Base-by-base conservation (phyloP, 2,113 vertebrate species). In the Pycnonotus jocosus region DNA sequence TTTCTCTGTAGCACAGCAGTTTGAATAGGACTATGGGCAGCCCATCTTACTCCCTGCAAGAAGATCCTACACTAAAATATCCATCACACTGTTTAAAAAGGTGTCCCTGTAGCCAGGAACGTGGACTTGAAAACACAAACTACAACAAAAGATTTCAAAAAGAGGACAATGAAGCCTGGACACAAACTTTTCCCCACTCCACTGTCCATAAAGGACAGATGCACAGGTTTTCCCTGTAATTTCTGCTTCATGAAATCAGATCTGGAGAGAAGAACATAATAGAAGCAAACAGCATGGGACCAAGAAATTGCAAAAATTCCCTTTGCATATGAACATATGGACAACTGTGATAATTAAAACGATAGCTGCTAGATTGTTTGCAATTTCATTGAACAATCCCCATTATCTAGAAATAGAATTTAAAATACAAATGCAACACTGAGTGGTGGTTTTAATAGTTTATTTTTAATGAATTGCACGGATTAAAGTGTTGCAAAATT, bases 331-430 rank as follows among this genome's bases (percentile, higher is more conserved):
- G 96, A 98, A 96, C 97, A 98, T 97, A 97, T 96, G 97, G 97
- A 93, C 92, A 91, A 97, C 96, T 96, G 96, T 96, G 97, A 97
- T 97, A 94, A 98, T 98, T 97, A 98, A 93, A 97, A 88, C 61
- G 88, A 95, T 93, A 95, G 96, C 94, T 97, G 96, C 93, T 95
- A 64, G 90, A 95, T 86, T 96, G 94, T 87, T 83, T 91, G 88
- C 91, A 94, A 95, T 97, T 96, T 94, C 95, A 95, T 89, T 95
- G 93, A 95, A 96, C 90, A 97, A 94, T 97, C 95, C 82, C 93
- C 95, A 97, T 95, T 97, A 97, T 95, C 96, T 95, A 94, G 72
- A 94, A 96, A 97, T 57, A 90, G 91, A 68, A 95, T 92, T 96
- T 94, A 90, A 95, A 97, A 95, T 64, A 87, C 76, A 33, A 89